Conservation (phyloP, 1,140 invertebrate species). For the Cepaea nemoralis region DNA sequence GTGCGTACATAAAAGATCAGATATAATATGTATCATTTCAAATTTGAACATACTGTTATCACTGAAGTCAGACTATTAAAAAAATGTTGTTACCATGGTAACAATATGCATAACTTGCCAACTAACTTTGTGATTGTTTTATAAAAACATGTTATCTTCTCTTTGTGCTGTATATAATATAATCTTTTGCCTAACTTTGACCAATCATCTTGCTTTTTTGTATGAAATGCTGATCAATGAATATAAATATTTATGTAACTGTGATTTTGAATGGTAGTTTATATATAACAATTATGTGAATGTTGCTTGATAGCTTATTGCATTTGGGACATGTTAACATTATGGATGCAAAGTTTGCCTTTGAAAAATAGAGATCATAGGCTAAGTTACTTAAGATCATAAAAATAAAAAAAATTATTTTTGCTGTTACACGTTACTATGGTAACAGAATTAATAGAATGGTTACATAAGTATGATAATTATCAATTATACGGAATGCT, state of each 20-base stretch:
- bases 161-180: constrained; percentile 12
- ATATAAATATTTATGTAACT: constrained; percentile 21
- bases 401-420: too few species aligned
- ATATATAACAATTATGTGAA: neutral
- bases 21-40: too few species aligned
- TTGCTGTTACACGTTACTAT: too few species aligned
- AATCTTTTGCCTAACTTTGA: neutral
- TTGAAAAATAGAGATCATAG: too few species aligned
- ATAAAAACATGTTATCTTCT: neutral
- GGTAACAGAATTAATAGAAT: too few species aligned
- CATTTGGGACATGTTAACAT: too few species aligned
- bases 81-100: constrained; percentile 21
- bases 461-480: too few species aligned
- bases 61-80: neutral
- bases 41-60: neutral
- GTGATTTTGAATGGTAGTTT: constrained; percentile 21
- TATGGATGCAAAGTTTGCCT: too few species aligned
- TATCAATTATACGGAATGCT: too few species aligned
- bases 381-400: too few species aligned
- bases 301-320: constrained; percentile 4
- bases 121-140: constrained; percentile 18
- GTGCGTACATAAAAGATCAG: neutral
- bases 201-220: constrained; percentile 13
- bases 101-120: constrained; percentile 28
- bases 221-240: constrained; percentile 21